Base-by-base conservation (phyloP, 2,113 vertebrate genomes). In the Brachirus orientalis region DNA sequence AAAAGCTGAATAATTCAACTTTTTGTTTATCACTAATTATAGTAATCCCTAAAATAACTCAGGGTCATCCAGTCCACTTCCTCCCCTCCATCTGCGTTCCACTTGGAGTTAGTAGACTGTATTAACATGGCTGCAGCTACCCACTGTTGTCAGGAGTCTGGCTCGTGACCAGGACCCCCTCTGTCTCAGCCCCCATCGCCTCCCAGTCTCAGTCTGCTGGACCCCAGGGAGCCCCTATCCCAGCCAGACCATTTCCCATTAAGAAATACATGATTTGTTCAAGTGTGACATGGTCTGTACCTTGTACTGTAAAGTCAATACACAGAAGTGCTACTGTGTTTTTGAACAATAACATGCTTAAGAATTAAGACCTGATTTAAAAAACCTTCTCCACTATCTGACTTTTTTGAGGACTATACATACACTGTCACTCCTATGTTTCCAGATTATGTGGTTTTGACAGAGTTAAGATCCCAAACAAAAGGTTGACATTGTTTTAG, bases 101-200 rank as follows among this genome's bases (percentile, higher is more conserved):
- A 35, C 17, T 63, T 20, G n/a, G 8, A 80, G 60, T 75, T 80
- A 65, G 83, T 50, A 72, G 82, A 84, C 81, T 35, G 69, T 77
- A 79, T 83, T 86, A 84, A 81, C 75, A 45, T 73, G 74, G 52
- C 84, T 75, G 70, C 77, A 72, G 71, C 62, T 71, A 58, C 77
- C 70, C 70, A 74, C 80, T 76, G 81, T 57, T 72, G 79, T 46
- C 65, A 65, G 66, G 65, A 83, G 75, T 47, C 78, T 88, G 86
- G 86, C 85, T 83, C 60, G n/a, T 3, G 16, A 83, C 88, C 86
- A 85, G 78, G 68, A 38, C 69, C 63, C 66, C 60, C 77, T 78
- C 83, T 79, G 80, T 81, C 83, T 82, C 76, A 65, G 60, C 62
- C 69, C 69, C 78, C 28, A 63, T 72, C 80, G 79, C 75, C 80